Conservation (phyloP, 1,140 invertebrate genomes). For the Aphaenogaster floridana region DNA sequence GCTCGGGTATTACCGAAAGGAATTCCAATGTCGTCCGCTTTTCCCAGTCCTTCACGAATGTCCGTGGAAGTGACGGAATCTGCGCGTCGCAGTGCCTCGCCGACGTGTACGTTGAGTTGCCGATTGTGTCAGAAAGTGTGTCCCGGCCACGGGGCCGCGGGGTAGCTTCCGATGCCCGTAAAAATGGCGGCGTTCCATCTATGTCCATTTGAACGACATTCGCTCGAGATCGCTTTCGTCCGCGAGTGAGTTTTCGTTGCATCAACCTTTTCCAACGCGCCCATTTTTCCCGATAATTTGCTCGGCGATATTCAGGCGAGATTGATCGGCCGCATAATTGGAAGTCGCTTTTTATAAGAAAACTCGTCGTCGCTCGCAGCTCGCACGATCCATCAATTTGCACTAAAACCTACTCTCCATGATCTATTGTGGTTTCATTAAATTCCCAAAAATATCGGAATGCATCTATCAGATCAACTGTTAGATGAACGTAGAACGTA, state of each 20-base stretch:
- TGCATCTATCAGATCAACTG: not conserved
- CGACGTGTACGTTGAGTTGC: slow-evolving; percentile 23
- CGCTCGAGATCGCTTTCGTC: not conserved
- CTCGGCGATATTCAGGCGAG: slow-evolving; percentile 39
- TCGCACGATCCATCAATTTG: slow-evolving; percentile 52
- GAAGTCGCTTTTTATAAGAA: slow-evolving; percentile 52
- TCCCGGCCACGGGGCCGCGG: not conserved
- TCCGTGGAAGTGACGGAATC: slow-evolving; percentile 14
- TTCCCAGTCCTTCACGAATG: not conserved
- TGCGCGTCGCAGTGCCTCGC: not conserved
- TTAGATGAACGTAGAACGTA: not conserved
- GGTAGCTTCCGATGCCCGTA: not conserved
- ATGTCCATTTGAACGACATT: slow-evolving; percentile 50
- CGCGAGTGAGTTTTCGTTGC: not conserved
- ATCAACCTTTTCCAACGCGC: slow-evolving; percentile 17
- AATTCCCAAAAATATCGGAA: slow-evolving; percentile 10
- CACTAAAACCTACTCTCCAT: slow-evolving; percentile 8
- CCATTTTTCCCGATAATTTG: slow-evolving; percentile 50
- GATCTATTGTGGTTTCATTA: slow-evolving; percentile 7
- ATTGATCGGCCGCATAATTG: slow-evolving; percentile 60
- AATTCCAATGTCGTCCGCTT: slow-evolving; percentile 26
- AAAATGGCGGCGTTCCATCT: slow-evolving; percentile 54
- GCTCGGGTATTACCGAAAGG: slow-evolving; percentile 56
- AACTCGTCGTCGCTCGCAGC: slow-evolving; percentile 1
- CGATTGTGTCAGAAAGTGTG: slow-evolving; percentile 46